Evolutionary conservation across 2,113 vertebrate genomes (phyloP), one percentile per base, ranked within the genome.

Genomic region (Rhombomys opimus): DNA sequence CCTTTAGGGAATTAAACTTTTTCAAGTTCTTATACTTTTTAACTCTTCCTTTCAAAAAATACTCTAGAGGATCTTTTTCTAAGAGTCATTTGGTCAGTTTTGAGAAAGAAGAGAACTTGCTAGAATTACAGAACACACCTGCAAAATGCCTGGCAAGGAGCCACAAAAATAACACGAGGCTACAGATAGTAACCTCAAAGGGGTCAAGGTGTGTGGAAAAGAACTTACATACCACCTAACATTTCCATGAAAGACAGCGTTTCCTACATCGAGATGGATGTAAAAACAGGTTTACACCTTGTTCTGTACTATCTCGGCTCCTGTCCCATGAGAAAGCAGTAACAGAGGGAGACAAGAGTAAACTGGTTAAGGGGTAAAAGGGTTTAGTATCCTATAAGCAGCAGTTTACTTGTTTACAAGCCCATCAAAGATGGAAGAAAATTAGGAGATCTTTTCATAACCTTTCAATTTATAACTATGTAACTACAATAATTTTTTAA

Each of bases 61-160:
- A 41, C 92, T 75, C 46, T 63, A 22, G 20, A 54, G 90, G 54
- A 89, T 57, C 15, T 35, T 75, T 92, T 92, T 82, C 25, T 81
- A 73, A 50, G 57, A 90, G 75, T 59, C 65, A 95, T 14, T 23
- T 72, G 85, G 86, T 38, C 50, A 65, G 32, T 73, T 68, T 38
- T 50, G 57, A 97, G 96, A 97, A 92, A 94, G n/a, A 77, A 93
- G 54, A 95, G n/a, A 13, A 32, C 65, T 67, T 22, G 27, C 32
- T 82, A 86, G 70, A 92, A 75, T 12, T 41, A 67, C 0, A n/a
- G 22, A 50, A 73, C 27, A 67, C 68, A 0, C 0, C 41, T 75
- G 52, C 9, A 59, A 68, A 90, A 63, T 73, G n/a, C 32, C 15
- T 86, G 87, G 38, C 46, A 68, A 95, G 78, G 50, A 90, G 84